Percentiles rank a stretch among this genome's conserved stretches.
phyloP scores from a whole-genome alignment of 2,888 invertebrate species.

The Tachina fera region DNA sequence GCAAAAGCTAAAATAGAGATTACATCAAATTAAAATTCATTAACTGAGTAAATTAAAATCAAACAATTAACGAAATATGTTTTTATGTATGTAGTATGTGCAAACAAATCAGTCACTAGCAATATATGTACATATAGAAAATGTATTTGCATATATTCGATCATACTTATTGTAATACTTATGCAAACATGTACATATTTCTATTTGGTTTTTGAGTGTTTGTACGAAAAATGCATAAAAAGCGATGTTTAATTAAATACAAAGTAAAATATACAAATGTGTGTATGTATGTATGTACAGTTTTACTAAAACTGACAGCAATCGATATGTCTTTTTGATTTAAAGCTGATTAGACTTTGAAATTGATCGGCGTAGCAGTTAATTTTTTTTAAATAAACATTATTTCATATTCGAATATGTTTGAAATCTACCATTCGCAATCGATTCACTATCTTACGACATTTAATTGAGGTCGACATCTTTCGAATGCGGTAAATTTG shows the following conservation, averaged over 20 bases:
- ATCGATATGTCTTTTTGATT: too few relatives aligned
- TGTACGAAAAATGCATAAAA: constrained; percentile 21
- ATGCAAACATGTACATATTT: constrained; percentile 17
- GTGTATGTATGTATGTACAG: too few relatives aligned
- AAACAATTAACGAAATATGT: background rate
- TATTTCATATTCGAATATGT: too few relatives aligned
- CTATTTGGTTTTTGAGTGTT: background rate
- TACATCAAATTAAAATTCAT: constrained; percentile 11
- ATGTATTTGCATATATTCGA: constrained; percentile 27
- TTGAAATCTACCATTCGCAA: too few relatives aligned
- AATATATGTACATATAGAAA: constrained; percentile 19
- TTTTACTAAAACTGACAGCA: too few relatives aligned
- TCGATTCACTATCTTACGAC: too few relatives aligned
- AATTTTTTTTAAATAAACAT: too few relatives aligned
- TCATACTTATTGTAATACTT: constrained; percentile 11
- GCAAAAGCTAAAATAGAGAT: constrained; percentile 8
- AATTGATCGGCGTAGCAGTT: too few relatives aligned
- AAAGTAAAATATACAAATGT: background rate
- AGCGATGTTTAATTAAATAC: background rate
- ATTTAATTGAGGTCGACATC: too few relatives aligned
- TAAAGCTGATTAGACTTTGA: too few relatives aligned
- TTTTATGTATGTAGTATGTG: background rate
- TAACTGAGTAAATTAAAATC: constrained; percentile 5
- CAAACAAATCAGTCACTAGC: constrained; percentile 35
- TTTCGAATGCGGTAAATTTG: too few relatives aligned